Evolutionary conservation across 2,888 invertebrate species (phyloP).

Genomic region (Ectemnius cavifrons): DNA sequence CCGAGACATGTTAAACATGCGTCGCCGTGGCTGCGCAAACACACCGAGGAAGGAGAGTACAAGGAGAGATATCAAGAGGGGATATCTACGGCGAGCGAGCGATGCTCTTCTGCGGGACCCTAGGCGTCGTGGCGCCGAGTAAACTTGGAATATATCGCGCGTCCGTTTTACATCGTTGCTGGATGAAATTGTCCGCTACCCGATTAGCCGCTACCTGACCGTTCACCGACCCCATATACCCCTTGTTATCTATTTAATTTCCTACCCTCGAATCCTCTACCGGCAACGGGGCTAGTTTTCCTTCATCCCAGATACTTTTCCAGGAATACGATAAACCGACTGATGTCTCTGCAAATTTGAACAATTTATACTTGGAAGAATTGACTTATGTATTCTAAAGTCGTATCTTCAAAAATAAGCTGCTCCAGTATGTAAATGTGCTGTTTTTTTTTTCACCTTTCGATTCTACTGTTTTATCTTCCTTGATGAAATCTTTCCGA

Average conservation of each 20-base stretch:
- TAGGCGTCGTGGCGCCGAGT: conserved; percentile 47
- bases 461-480: too few species aligned
- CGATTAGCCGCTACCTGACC: conserved; percentile 58
- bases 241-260: conserved; percentile 67
- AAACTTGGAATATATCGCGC: conserved; percentile 61
- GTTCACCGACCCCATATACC: conserved; percentile 47
- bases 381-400: too few species aligned
- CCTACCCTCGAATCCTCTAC: conserved; percentile 49
- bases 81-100: conserved; percentile 42
- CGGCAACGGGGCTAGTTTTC: conserved; percentile 23
- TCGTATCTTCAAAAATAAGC: too few species aligned
- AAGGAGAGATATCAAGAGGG: conserved; percentile 39
- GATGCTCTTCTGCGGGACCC: conserved; percentile 32
- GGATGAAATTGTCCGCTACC: conserved; percentile 64
- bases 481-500: too few species aligned
- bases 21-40: conserved; percentile 40
- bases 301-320: conserved; percentile 14
- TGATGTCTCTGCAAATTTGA: conserved; percentile 25
- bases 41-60: conserved; percentile 26
- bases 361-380: too few species aligned
- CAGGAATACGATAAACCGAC: conserved; percentile 28
- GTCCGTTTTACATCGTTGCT: conserved; percentile 52
- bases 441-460: too few species aligned
- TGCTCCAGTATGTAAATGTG: too few species aligned
- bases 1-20: conserved; percentile 30